Conservation (phyloP, 35 echinoderm and acorn worm genomes). For the Lytechinus variegatus region DNA sequence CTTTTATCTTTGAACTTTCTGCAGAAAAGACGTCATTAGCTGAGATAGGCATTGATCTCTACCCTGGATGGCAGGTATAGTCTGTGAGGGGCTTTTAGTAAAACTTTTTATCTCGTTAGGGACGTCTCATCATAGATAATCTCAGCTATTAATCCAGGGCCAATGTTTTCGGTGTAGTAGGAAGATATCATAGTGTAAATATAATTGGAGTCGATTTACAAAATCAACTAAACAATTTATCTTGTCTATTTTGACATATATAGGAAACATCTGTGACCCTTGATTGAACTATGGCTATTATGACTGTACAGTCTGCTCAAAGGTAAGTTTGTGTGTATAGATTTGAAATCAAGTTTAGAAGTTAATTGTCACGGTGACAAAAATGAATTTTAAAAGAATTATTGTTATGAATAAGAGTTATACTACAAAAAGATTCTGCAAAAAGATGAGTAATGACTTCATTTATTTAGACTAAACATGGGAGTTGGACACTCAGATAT, state of each 20-base stretch:
- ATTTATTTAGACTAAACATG: no score
- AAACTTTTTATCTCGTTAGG: neutral
- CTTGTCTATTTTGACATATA: neutral
- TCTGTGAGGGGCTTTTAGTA: neutral
- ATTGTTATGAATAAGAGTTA: no score
- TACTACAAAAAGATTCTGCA: no score
- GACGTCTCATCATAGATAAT: neutral
- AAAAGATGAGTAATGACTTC: no score
- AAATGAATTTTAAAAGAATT: no score
- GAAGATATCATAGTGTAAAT: neutral
- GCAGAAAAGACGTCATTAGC: constrained; percentile 17
- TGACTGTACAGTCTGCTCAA: neutral
- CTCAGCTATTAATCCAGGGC: neutral
- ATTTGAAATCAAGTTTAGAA: no score
- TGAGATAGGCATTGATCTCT: neutral
- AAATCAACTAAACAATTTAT: neutral
- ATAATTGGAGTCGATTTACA: neutral
- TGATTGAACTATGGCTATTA: neutral
- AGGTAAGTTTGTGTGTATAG: neutral
- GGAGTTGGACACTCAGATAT: no score
- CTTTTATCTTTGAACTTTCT: neutral
- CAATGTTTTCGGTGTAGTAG: neutral
- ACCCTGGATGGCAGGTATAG: neutral
- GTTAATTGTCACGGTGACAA: no score
- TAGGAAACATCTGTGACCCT: neutral